phyloP scores from a whole-genome alignment of 2,888 invertebrate species.

The Elmis aenea region DNA sequence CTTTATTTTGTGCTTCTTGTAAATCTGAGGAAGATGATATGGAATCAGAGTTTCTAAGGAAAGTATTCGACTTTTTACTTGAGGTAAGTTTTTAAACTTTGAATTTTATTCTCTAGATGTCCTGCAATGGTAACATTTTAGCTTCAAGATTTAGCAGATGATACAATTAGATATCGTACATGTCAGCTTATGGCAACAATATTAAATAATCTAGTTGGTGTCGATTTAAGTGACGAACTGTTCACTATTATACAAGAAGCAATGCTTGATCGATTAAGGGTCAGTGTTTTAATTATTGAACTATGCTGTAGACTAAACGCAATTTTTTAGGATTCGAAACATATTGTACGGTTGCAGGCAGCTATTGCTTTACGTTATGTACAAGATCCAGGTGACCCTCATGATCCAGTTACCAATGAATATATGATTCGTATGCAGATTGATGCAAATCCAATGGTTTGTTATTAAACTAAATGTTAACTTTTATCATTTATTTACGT shows the following conservation, averaged over 20 bases:
- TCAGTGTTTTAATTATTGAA: slow-evolving; percentile 31
- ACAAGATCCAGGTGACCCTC: slow-evolving; percentile 70
- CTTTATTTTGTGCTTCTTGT: slow-evolving; percentile 13
- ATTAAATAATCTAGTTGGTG: slow-evolving; percentile 66
- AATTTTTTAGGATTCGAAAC: slow-evolving; percentile 41
- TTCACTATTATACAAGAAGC: slow-evolving; percentile 66
- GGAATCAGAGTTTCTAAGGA: slow-evolving; percentile 51
- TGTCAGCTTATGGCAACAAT: slow-evolving; percentile 76
- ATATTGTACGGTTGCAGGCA: slow-evolving; percentile 74
- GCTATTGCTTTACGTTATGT: slow-evolving; percentile 72
- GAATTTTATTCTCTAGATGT: no score
- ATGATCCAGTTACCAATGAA: slow-evolving; percentile 70
- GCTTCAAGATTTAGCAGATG: slow-evolving; percentile 49
- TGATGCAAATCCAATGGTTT: slow-evolving; percentile 63
- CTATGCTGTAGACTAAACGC: neutral
- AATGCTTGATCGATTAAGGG: slow-evolving; percentile 60
- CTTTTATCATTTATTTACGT: neutral
- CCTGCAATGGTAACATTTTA: no score
- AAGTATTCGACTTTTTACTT: slow-evolving; percentile 61
- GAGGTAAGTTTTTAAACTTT: slow-evolving; percentile 45
- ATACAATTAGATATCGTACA: slow-evolving; percentile 63
- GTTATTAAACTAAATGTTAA: no score
- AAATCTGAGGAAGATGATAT: slow-evolving; percentile 5
- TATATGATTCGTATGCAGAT: slow-evolving; percentile 66
- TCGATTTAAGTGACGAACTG: slow-evolving; percentile 63